These are phyloP conservation scores for Mus pahari DNA, from an alignment of 2,113 vertebrate species.

Conservation along the genomic window DNA sequence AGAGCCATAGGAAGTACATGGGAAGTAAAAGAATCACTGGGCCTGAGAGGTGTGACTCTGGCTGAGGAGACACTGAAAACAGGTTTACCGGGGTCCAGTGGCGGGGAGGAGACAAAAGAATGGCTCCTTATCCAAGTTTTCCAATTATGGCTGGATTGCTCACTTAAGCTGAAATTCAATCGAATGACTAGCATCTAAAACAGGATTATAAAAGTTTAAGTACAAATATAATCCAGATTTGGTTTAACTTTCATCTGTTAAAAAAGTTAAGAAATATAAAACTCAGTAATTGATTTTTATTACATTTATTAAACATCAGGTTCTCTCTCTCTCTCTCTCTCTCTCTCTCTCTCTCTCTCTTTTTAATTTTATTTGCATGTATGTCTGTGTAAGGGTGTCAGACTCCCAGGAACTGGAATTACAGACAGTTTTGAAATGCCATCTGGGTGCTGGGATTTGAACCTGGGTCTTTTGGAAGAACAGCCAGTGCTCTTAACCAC, in stretches of 20 bases:
- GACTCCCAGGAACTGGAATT: too few species aligned
- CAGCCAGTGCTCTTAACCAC: too few species aligned
- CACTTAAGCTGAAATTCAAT: constrained; percentile 31
- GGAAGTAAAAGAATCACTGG: constrained; percentile 32
- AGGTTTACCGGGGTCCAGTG: neutral
- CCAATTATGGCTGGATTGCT: neutral
- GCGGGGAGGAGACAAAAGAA: neutral
- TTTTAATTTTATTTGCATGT: too few species aligned
- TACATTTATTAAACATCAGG: neutral
- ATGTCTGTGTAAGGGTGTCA: too few species aligned
- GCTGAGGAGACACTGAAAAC: neutral
- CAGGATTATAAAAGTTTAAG: constrained; percentile 45
- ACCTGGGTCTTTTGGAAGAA: too few species aligned
- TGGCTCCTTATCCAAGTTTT: neutral
- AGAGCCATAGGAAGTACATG: neutral
- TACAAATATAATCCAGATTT: constrained; percentile 21
- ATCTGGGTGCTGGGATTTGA: too few species aligned
- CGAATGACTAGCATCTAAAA: neutral
- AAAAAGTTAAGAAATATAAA: constrained; percentile 28
- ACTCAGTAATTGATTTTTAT: constrained; percentile 17
- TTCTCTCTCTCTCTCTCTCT: neutral
- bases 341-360: neutral
- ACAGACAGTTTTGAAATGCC: too few species aligned
- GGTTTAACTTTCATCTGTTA: neutral
- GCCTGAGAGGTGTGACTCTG: neutral